Conservation (phyloP, 2,113 vertebrate genomes). For the Xiphophorus couchianus region DNA sequence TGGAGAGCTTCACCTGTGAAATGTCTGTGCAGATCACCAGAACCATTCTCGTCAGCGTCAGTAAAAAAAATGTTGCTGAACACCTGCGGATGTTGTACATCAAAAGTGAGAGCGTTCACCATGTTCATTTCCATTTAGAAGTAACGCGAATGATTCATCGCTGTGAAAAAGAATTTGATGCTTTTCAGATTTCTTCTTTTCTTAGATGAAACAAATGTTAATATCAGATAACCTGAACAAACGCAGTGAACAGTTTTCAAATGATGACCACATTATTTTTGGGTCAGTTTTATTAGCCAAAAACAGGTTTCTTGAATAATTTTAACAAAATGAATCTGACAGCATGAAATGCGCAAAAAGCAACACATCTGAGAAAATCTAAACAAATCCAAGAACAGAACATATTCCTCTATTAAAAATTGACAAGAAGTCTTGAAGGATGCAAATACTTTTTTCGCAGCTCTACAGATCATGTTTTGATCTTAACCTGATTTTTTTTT, state of each 20-base stretch:
- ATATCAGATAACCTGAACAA: background rate
- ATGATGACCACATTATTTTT: background rate
- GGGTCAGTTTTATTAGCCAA: too few species aligned
- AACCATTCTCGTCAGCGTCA: conserved; percentile 53
- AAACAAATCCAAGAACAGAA: too few species aligned
- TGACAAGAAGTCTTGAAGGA: background rate
- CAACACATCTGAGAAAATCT: too few species aligned
- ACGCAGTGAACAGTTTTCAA: background rate
- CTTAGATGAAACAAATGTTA: background rate
- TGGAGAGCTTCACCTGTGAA: conserved; percentile 64
- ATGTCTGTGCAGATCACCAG: conserved; percentile 67
- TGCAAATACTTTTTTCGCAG: background rate
- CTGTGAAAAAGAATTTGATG: background rate
- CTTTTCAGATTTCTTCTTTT: background rate
- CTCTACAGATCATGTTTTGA: background rate
- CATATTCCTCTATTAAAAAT: too few species aligned
- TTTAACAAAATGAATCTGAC: too few species aligned
- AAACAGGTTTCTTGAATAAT: too few species aligned
- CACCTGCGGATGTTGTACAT: conserved; percentile 50
- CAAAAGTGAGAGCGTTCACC: conserved; percentile 60
- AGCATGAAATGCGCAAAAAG: too few species aligned
- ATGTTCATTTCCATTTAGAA: background rate
- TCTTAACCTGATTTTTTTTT: background rate
- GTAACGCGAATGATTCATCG: background rate
- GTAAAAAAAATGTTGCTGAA: conserved; percentile 20